Evolutionary conservation across 2,888 invertebrate genomes (phyloP), one percentile per base, ranked within the genome.

Genomic region (Himalopsyche japonica): DNA sequence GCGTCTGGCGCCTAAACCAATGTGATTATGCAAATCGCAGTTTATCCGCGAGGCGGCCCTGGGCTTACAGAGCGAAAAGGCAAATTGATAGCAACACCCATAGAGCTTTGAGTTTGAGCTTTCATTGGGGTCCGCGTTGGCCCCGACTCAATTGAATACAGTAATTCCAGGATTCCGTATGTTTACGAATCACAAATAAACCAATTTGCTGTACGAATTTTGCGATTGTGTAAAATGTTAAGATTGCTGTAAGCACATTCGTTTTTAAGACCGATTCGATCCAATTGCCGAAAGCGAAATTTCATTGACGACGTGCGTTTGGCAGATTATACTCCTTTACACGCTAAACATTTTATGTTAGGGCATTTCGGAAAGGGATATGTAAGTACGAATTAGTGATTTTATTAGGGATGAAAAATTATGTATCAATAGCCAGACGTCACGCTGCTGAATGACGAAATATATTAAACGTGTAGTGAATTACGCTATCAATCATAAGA

Each of bases 11-110:
- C 43, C 77, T n/a, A 34, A 76, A 47, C 84, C 84, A 84, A 84
- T 84, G 81, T 81, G 81, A 84, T 84, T 84, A 84, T 84, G 84
- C 81, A 84, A 84, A 84, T 84, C 76, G 84, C 84, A 82, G 82
- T 82, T 76, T 76, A 76, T 82, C 48, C 34, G 32, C 83, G 81
- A 49, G 48, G 76, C 81, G 80, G 43, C 49, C 18, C 30, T n/a
- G 48, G 49, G 49, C 82, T 77, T 77, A 70, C 43, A 77, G 77
- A 43, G 77, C 77, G 34, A 37, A 77, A 43, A 43, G 77, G 37
- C 37, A 43, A 34, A 77, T 77, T 77, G 77, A 77, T 77, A 77
- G 34, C 77, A 34, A 43, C 77, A 34, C 77, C 34, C 77, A 20
- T 32, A 34, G 77, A 43, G 37, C 77, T 37, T 34, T 34, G 43